Evolutionary conservation across 2,113 vertebrate genomes (phyloP), one percentile per base, ranked within the genome.

Genomic region (Xenus cinereus): DNA sequence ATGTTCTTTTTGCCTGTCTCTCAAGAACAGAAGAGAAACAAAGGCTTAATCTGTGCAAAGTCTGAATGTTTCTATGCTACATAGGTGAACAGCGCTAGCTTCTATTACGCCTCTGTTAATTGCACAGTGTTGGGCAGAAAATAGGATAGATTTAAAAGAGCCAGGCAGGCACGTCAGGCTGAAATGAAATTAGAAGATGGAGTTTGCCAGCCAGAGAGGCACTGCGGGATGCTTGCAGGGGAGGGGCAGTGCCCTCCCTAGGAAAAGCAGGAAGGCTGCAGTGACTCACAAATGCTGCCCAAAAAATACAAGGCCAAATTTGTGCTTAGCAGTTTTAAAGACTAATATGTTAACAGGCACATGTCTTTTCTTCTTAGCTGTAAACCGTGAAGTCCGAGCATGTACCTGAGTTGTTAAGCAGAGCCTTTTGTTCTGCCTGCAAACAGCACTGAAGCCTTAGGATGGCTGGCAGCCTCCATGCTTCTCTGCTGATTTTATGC

Each of bases 171-270:
- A 2, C 45, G 57, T 76, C 73, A 87, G 41, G 24, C 33, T 51
- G 84, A 95, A 91, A 77, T 82, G 94, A 85, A 93, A 87, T 79
- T 59, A 91, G 86, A 84, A 87, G 28, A 41, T 69, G 43, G 37
- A 22, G 37, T 82, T 95, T 91, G 69, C 66, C 73, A 89, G 51
- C 24, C 28, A 8, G 56, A 59, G 48, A 62, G 39, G 17, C 33
- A 16, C 79, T 79, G 23, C 1, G 4, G 66, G 67, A 22, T 68
- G 35, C 63, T 66, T 87, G 35, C 17, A 17, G 41, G 28, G 23
- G 28, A 48, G 27, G 32, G 48, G 59, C 51, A 48, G 20, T 82
- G 80, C 78, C 39, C 23, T 82, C 39, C 72, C 18, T 48, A 51
- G 75, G 72, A 74, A 48, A 78, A 89, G 64, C 27, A 59, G 60